Evolutionary conservation across 64 coral and sea anemone species (phyloP).

Genomic region (Montipora sp.): DNA sequence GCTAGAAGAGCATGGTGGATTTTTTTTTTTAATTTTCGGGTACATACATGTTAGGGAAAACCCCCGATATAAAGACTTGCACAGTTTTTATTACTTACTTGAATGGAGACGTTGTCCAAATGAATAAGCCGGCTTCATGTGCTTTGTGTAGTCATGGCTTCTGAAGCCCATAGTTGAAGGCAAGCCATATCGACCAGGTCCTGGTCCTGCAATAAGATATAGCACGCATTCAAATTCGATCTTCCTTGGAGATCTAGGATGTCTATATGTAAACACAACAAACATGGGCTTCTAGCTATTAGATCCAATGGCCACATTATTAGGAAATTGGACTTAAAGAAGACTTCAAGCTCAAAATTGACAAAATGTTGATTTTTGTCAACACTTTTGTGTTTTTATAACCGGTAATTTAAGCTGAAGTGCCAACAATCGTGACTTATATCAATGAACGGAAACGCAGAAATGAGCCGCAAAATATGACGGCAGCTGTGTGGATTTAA

Average conservation of each 20-base stretch:
- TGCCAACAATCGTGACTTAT: not conserved
- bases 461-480: not conserved
- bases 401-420: not conserved
- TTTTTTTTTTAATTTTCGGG: too few relatives aligned
- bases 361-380: not conserved
- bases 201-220: constrained; percentile 71
- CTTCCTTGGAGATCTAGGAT: not conserved
- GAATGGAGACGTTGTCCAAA: constrained; percentile 79
- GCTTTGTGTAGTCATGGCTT: constrained; percentile 78
- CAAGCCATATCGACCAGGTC: constrained; percentile 87
- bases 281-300: not conserved
- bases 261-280: not conserved
- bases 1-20: not conserved
- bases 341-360: not conserved
- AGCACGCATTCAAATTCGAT: not conserved
- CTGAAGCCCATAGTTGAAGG: constrained; percentile 81
- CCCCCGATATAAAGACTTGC: too few relatives aligned
- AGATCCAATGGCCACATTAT: not conserved
- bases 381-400: not conserved
- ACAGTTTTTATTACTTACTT: constrained; percentile 57
- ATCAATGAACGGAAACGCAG: not conserved
- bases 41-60: not conserved
- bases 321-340: not conserved
- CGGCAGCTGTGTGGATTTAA: constrained; percentile 31
- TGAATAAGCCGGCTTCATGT: constrained; percentile 76